phyloP scores from a whole-genome alignment of 2,113 vertebrate species.

The Hyaena hyaena region DNA sequence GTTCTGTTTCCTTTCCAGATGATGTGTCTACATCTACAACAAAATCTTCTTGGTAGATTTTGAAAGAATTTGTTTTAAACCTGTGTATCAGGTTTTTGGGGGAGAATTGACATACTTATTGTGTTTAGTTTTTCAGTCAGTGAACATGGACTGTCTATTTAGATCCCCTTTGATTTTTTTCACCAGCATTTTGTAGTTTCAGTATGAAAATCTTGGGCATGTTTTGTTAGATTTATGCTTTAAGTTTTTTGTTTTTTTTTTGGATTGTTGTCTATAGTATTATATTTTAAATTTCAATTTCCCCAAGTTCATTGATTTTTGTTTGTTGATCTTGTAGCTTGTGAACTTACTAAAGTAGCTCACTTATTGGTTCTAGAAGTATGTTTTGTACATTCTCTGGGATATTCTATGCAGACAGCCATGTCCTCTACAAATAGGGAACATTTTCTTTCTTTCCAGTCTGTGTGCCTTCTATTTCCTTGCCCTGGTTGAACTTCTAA shows the following conservation, averaged over 20 bases:
- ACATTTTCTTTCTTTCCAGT: background rate
- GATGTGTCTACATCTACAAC: background rate
- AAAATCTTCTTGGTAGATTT: background rate
- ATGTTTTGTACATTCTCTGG: background rate
- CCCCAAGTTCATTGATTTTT: background rate
- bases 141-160: background rate
- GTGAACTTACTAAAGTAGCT: background rate
- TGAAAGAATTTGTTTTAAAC: background rate
- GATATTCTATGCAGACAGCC: background rate
- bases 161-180: background rate
- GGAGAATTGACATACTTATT: background rate
- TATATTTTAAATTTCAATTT: background rate
- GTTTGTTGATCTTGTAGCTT: background rate
- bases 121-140: background rate
- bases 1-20: background rate
- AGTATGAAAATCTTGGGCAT: background rate
- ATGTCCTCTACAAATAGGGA: background rate
- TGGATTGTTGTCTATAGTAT: background rate
- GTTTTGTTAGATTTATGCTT: background rate
- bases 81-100: background rate
- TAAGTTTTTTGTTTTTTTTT: background rate
- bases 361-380: background rate
- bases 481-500: background rate
- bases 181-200: background rate
- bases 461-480: background rate